These are phyloP conservation scores for Eustalomyia histrio DNA, from an alignment of 2,888 invertebrate genomes.

Conservation along the genomic window DNA sequence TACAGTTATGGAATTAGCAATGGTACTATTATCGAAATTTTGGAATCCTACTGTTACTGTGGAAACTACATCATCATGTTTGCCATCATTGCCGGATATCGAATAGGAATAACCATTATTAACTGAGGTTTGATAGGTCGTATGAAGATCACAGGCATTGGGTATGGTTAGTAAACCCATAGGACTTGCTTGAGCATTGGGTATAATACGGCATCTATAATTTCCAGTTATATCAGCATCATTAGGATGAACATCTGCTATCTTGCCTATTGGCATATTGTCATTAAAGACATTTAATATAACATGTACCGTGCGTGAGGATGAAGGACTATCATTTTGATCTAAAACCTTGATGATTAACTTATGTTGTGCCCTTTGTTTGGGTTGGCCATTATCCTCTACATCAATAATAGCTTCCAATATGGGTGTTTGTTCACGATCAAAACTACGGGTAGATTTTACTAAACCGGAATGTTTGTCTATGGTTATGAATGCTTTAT, in stretches of 20 bases:
- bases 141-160: slow-evolving; percentile 88
- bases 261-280: slow-evolving; percentile 87
- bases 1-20: slow-evolving; percentile 90
- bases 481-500: slow-evolving; percentile 87
- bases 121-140: slow-evolving; percentile 84
- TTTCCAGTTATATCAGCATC: slow-evolving; percentile 95
- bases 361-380: slow-evolving; percentile 89
- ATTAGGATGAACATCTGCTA: slow-evolving; percentile 94
- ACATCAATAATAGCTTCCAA: slow-evolving; percentile 90
- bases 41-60: slow-evolving; percentile 91
- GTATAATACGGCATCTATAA: slow-evolving; percentile 91
- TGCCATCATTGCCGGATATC: slow-evolving; percentile 93
- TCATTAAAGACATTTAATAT: slow-evolving; percentile 89
- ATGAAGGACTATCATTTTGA: slow-evolving; percentile 94
- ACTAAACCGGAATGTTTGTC: slow-evolving; percentile 90
- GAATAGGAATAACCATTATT: slow-evolving; percentile 86
- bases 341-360: slow-evolving; percentile 89
- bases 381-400: slow-evolving; percentile 92
- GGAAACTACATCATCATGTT: slow-evolving; percentile 91
- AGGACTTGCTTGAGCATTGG: slow-evolving; percentile 80
- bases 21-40: slow-evolving; percentile 88
- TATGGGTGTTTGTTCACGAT: slow-evolving; percentile 89
- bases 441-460: slow-evolving; percentile 88
- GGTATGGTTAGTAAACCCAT: slow-evolving; percentile 85
- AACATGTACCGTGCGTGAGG: slow-evolving; percentile 89